Evolutionary conservation across 2,888 invertebrate genomes (phyloP).

Genomic region (Melanophora roralis): DNA sequence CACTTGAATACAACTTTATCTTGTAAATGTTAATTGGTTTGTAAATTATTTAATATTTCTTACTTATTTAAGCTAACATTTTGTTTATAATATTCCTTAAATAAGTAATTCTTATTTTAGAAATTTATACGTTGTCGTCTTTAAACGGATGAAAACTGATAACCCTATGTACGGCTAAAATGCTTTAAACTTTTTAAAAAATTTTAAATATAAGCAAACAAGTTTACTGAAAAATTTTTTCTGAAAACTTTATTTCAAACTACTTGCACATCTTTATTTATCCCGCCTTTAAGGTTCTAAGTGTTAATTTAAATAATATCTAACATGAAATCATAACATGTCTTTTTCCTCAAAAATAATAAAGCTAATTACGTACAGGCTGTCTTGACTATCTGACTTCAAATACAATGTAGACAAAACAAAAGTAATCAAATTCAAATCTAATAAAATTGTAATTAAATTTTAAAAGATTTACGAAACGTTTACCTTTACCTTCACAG

Average conservation of each 20-base stretch:
- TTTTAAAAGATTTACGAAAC: conserved; percentile 39
- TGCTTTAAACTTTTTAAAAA: too few species aligned
- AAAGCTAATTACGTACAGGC: conserved; percentile 41
- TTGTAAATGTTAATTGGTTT: conserved; percentile 53
- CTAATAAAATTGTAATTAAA: conserved; percentile 55
- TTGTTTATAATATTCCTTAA: not conserved
- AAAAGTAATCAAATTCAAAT: conserved; percentile 48
- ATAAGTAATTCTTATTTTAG: not conserved
- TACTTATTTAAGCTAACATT: not conserved
- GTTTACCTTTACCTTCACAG: too few species aligned
- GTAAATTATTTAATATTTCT: conserved; percentile 45
- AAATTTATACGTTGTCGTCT: not conserved
- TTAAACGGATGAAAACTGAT: not conserved
- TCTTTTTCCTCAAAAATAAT: conserved; percentile 18
- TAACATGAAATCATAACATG: not conserved
- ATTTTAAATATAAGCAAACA: too few species aligned
- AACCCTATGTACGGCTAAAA: not conserved
- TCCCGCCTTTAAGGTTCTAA: too few species aligned
- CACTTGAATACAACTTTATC: conserved; percentile 30
- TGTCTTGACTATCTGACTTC: not conserved
- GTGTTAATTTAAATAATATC: too few species aligned
- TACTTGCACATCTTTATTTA: not conserved
- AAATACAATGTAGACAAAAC: not conserved
- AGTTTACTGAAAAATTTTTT: too few species aligned
- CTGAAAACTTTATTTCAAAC: not conserved